These are phyloP conservation scores for Anneissia japonica DNA, from an alignment of 35 echinoderm and acorn worm species.

Conservation along the genomic window DNA sequence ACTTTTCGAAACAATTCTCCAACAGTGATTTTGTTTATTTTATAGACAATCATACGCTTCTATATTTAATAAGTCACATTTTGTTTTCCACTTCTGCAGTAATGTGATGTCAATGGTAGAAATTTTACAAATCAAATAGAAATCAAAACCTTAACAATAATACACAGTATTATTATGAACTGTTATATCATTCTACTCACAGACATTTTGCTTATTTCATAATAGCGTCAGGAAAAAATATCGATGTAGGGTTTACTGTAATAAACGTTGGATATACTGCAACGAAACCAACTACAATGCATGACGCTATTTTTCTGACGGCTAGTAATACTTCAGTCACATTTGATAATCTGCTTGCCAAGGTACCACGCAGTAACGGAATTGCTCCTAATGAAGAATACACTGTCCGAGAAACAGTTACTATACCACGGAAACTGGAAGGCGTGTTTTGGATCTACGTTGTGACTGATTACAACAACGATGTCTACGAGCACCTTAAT, in stretches of 20 bases:
- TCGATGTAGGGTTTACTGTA: constrained; percentile 4
- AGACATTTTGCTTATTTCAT: neutral
- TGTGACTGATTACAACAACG: neutral
- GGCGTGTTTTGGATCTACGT: neutral
- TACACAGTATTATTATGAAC: too few relatives aligned
- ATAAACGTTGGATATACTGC: neutral
- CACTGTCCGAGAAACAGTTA: neutral
- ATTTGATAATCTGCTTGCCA: neutral
- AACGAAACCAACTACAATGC: neutral
- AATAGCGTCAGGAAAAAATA: neutral
- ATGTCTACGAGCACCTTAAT: neutral
- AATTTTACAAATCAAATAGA: too few relatives aligned
- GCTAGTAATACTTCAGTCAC: neutral
- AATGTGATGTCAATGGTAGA: too few relatives aligned
- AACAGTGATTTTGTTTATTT: too few relatives aligned
- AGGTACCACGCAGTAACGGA: neutral
- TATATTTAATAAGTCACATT: too few relatives aligned
- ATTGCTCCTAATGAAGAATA: constrained; percentile 11
- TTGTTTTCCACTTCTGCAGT: too few relatives aligned
- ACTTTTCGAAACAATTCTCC: too few relatives aligned
- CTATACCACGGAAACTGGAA: neutral
- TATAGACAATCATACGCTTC: too few relatives aligned
- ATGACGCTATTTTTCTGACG: neutral
- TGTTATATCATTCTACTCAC: too few relatives aligned
- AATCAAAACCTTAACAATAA: too few relatives aligned